phyloP scores from a whole-genome alignment of 2,113 vertebrate genomes.

The Argyrosomus japonicus region DNA sequence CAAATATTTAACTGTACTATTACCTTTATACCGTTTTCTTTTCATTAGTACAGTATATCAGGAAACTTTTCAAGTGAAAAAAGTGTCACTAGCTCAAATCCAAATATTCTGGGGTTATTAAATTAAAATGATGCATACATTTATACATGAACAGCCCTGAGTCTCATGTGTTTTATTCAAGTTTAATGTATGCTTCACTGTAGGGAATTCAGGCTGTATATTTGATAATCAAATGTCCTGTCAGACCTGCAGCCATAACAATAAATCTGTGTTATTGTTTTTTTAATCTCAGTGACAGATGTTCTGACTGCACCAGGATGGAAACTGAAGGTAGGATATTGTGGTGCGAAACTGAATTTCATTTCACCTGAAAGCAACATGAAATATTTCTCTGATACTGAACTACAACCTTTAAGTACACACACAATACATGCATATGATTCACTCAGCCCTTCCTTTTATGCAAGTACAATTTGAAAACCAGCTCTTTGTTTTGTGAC shows the following conservation, averaged over 20 bases:
- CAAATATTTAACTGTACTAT: not conserved
- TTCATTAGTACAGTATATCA: not conserved
- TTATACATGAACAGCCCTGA: not conserved
- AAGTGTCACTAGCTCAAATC: not conserved
- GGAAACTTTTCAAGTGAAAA: not conserved
- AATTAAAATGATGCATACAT: not conserved
- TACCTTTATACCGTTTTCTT: not conserved
- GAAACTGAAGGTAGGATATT: slow-evolving; percentile 20
- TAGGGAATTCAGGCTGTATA: slow-evolving; percentile 30
- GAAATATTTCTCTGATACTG: slow-evolving; percentile 36
- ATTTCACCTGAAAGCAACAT: slow-evolving; percentile 30
- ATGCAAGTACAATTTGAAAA: slow-evolving; percentile 29
- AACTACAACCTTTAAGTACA: slow-evolving; percentile 22
- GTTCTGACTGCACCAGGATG: slow-evolving; percentile 30
- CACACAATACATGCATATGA: slow-evolving; percentile 4
- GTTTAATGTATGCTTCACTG: slow-evolving; percentile 17
- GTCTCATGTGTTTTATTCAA: slow-evolving; percentile 5
- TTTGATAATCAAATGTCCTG: slow-evolving; percentile 57
- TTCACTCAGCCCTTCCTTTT: slow-evolving; percentile 23
- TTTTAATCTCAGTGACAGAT: slow-evolving; percentile 49
- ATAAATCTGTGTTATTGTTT: slow-evolving; percentile 52
- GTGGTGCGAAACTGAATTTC: slow-evolving; percentile 23
- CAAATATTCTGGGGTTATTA: not conserved
- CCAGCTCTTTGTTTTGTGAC: slow-evolving; percentile 23
- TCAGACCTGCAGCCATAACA: slow-evolving; percentile 54